Base-by-base conservation (phyloP, 1,140 invertebrate genomes). In the Agrypnia vestita region DNA sequence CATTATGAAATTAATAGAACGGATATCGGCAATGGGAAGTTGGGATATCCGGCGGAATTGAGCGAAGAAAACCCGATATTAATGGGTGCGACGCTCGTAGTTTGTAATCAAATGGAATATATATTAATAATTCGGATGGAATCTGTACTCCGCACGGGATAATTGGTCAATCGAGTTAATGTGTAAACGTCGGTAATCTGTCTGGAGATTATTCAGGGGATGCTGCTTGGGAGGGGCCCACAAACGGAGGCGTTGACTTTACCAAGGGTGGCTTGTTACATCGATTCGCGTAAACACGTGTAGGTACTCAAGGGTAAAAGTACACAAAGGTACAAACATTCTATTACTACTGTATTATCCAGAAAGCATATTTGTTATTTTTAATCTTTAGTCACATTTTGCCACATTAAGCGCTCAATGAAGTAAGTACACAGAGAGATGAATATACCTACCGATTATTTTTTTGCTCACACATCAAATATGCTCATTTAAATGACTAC, bases 1-100 rank as follows among this genome's bases (percentile, higher is more conserved):
- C 71, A 73, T 73, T 73, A 73, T 56, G 19, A 73, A 73, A 73
- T 73, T 73, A 73, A 73, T 73, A 73, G 71, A 55, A 55, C 49
- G 51, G 71, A 55, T 73, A 73, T 73, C 71, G 71, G 51, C 53
- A 73, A 10, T 47, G 46, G 46, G 67, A 71, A 71, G 67, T 71
- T 49, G 46, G 46, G 67, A 47, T 49, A 71, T 71, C 46, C 7
- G 43, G 46, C 67, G 11, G 43, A n/a, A 44, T 49, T n/a, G 4
- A 71, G 53, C 55, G 55, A 21, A 19, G 25, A 12, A 71, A 46
- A 10, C 67, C 67, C 67, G 15, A 10, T 10, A 47, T 21, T 71
- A 49, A 71, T 71, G 67, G 67, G 21, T 71, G 67, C 12, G 46
- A 71, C 15, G 67, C 44, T 9, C 15, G 47, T 71, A 15, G 46